Evolutionary conservation across 2,888 invertebrate species (phyloP).

Genomic region (Pammene aurita): DNA sequence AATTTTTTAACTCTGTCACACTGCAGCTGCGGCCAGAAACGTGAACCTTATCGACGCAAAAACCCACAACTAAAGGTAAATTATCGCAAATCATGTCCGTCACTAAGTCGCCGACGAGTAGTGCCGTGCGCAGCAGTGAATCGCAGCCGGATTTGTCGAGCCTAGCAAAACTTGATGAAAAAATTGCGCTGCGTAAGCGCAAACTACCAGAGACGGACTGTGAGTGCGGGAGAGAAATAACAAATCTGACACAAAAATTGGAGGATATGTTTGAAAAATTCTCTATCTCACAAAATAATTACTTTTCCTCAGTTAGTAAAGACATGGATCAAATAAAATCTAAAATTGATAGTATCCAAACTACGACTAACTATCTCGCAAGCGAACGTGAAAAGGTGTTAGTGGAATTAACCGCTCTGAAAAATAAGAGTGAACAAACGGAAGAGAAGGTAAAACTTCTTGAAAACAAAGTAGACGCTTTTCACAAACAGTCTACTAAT

Average conservation of each 20-base stretch:
- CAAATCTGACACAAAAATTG: background rate
- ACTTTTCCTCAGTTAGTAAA: background rate
- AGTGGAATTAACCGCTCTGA: background rate
- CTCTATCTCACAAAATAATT: background rate
- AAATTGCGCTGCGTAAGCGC: background rate
- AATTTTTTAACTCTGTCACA: background rate
- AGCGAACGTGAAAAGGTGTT: background rate
- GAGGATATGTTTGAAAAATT: slow-evolving; percentile 7
- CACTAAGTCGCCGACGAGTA: background rate
- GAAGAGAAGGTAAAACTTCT: background rate
- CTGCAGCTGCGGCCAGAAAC: background rate
- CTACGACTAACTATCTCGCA: background rate
- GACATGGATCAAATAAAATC: background rate
- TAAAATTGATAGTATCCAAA: background rate
- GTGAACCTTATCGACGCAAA: background rate
- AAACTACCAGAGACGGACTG: slow-evolving; percentile 4
- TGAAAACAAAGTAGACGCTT: background rate
- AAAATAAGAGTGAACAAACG: background rate
- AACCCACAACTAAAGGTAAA: background rate
- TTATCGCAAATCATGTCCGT: background rate
- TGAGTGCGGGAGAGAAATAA: background rate
- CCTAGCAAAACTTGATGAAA: background rate
- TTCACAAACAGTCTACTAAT: background rate
- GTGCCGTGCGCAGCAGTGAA: background rate
- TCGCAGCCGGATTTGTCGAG: background rate